Percentiles rank a stretch among this genome's conserved stretches.
These are phyloP conservation scores for Lytechinus pictus DNA, from an alignment of 35 echinoderm and acorn worm species.

Conservation along the genomic window DNA sequence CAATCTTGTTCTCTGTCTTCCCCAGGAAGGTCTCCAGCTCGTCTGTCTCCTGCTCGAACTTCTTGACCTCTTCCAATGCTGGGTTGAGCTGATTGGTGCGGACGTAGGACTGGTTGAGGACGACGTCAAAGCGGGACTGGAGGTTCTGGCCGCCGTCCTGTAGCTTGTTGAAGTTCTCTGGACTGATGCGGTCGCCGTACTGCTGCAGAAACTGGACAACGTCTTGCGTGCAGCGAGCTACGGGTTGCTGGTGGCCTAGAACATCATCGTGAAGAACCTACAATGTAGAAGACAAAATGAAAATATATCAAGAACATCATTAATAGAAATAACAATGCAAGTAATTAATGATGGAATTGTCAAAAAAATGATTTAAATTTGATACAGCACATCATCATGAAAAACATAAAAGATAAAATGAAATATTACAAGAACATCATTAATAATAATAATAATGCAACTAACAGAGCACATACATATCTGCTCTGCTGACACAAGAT, in stretches of 20 bases:
- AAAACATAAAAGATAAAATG: too few species aligned
- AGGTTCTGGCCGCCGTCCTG: constrained; percentile 67
- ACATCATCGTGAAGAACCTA: constrained; percentile 90
- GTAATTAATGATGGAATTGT: too few species aligned
- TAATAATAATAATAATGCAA: too few species aligned
- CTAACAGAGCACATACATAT: too few species aligned
- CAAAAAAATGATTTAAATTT: too few species aligned
- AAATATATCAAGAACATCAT: not conserved
- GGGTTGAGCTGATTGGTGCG: constrained; percentile 79
- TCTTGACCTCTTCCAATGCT: constrained; percentile 76
- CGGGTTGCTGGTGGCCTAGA: constrained; percentile 71
- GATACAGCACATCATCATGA: too few species aligned
- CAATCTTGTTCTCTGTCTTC: constrained; percentile 57
- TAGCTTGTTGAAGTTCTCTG: constrained; percentile 69
- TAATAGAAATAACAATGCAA: not conserved
- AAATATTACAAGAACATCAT: too few species aligned
- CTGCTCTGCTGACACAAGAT: too few species aligned
- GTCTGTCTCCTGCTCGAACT: constrained; percentile 75
- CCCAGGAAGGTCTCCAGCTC: constrained; percentile 70
- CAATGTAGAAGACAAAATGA: constrained; percentile 9
- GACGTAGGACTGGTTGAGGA: constrained; percentile 84
- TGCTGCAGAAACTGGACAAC: constrained; percentile 72
- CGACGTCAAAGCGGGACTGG: constrained; percentile 76
- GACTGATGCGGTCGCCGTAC: constrained; percentile 74
- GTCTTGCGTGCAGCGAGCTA: constrained; percentile 74